Evolutionary conservation across 64 coral and sea anemone genomes (phyloP).

Genomic region (Anthopleura sola): DNA sequence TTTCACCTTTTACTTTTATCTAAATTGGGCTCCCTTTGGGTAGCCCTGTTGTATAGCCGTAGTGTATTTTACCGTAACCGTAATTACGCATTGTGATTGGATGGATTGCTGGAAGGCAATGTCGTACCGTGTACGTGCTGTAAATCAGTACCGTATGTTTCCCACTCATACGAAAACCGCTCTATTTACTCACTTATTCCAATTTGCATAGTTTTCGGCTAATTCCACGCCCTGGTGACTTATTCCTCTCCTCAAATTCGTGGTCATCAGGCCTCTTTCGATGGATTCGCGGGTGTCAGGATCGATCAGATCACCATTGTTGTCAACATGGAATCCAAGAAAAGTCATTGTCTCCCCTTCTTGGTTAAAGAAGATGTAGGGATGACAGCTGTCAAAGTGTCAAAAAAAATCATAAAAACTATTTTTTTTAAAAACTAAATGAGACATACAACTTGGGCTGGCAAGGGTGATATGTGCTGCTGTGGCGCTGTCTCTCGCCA

Average conservation of each 20-base stretch:
- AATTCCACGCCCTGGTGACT: constrained; percentile 49
- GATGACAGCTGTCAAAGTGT: constrained; percentile 25
- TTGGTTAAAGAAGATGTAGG: constrained; percentile 88
- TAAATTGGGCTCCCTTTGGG: too few species aligned
- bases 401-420: too few species aligned
- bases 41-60: too few species aligned
- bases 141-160: too few species aligned
- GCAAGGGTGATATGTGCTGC: background rate
- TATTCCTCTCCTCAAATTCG: constrained; percentile 26
- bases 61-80: too few species aligned
- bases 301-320: constrained; percentile 62
- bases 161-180: too few species aligned
- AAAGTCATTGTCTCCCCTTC: constrained; percentile 80
- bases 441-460: background rate
- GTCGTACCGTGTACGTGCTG: too few species aligned
- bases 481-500: background rate
- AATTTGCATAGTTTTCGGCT: constrained; percentile 11
- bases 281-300: constrained; percentile 24
- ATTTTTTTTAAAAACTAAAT: too few species aligned
- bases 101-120: too few species aligned
- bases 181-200: constrained; percentile 51
- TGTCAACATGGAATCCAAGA: constrained; percentile 70
- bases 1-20: too few species aligned
- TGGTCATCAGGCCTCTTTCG: constrained; percentile 50
- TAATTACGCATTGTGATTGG: too few species aligned